phyloP scores from a whole-genome alignment of 2,113 vertebrate species.

The Trichomycterus rosablanca region DNA sequence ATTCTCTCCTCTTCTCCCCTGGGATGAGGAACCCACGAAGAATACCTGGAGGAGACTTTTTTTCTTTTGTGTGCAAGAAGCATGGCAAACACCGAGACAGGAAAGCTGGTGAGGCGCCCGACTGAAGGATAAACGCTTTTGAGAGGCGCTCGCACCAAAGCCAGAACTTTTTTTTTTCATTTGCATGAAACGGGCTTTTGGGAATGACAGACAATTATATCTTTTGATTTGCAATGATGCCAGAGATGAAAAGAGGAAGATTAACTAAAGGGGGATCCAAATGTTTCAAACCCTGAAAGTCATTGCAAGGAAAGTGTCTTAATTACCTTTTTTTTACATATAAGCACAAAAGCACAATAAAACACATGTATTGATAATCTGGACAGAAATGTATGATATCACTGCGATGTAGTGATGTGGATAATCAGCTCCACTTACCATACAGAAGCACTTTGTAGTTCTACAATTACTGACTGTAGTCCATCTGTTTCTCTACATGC shows the following conservation, averaged over 20 bases:
- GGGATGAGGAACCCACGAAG: conserved; percentile 51
- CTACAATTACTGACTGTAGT: too few relatives aligned
- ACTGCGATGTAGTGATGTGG: too few relatives aligned
- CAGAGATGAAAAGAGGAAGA: background rate
- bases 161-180: conserved; percentile 29
- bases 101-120: conserved; percentile 39
- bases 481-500: too few relatives aligned
- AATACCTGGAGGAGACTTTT: conserved; percentile 57
- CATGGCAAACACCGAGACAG: conserved; percentile 49
- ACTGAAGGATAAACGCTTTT: conserved; percentile 44
- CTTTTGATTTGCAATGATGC: conserved; percentile 5
- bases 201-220: conserved; percentile 15
- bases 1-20: conserved; percentile 61
- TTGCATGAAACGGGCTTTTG: conserved; percentile 22
- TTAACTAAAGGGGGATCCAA: background rate
- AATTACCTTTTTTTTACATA: too few relatives aligned
- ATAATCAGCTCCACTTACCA: too few relatives aligned
- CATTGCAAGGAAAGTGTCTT: background rate
- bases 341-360: too few relatives aligned
- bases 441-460: too few relatives aligned
- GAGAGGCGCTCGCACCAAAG: conserved; percentile 50
- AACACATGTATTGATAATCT: too few relatives aligned
- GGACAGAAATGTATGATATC: too few relatives aligned
- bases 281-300: background rate
- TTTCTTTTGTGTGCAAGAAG: conserved; percentile 55